Percentiles rank a stretch among this genome's conserved stretches.
Evolutionary conservation across 2,797 vertebrate species (phyloP).

Genomic region (Jordanella pulchra): DNA sequence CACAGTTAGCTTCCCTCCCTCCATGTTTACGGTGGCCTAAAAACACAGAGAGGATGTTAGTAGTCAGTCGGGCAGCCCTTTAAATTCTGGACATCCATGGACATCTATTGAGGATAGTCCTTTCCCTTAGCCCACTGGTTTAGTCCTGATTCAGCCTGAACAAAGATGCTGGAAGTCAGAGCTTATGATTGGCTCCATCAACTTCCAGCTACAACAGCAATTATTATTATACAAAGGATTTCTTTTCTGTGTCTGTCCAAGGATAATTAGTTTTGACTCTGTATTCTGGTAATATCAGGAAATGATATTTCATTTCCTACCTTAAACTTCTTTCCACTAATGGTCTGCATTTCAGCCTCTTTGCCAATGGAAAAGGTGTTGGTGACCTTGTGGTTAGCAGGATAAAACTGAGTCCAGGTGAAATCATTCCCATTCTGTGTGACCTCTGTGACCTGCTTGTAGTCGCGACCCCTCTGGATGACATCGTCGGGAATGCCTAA

Average conservation of each 20-base stretch:
- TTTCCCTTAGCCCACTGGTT: background rate
- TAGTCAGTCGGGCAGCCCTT: background rate
- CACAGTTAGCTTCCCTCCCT: constrained; percentile 83
- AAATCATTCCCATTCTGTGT: constrained; percentile 83
- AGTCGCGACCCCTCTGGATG: constrained; percentile 84
- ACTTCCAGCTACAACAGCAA: background rate
- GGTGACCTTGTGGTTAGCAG: constrained; percentile 77
- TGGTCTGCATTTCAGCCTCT: constrained; percentile 88
- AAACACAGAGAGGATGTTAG: constrained; percentile 22
- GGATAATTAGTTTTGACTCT: background rate
- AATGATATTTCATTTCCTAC: constrained; percentile 60
- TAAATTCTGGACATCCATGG: background rate
- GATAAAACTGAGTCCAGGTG: constrained; percentile 86
- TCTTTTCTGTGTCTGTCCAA: background rate
- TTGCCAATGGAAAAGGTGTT: constrained; percentile 87
- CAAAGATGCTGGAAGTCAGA: too few species aligned
- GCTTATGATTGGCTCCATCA: background rate
- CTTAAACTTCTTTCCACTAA: constrained; percentile 93
- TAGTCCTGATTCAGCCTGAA: background rate
- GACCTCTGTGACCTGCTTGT: constrained; percentile 88
- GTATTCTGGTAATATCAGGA: background rate
- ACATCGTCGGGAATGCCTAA: constrained; percentile 85
- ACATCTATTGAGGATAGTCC: background rate
- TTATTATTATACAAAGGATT: background rate
- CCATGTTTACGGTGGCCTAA: constrained; percentile 86